Evolutionary conservation across 1,140 invertebrate species (phyloP).

Genomic region (Archegozetes longisetosus): DNA sequence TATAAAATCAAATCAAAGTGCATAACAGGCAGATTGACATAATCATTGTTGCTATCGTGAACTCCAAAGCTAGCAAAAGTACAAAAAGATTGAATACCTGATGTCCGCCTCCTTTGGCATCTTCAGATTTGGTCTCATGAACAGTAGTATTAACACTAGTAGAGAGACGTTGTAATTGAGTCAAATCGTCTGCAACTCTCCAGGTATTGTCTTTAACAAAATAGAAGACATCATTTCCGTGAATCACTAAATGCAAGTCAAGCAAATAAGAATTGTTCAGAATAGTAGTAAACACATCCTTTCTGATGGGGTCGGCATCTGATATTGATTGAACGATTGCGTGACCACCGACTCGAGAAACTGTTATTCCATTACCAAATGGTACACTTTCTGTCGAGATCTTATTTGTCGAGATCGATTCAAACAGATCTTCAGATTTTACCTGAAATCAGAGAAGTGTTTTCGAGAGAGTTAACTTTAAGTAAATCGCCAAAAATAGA

Average conservation of each 20-base stretch:
- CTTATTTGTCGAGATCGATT: constrained; percentile 19
- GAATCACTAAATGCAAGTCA: constrained; percentile 77
- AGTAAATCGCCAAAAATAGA: not conserved
- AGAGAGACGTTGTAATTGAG: constrained; percentile 57
- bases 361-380: constrained; percentile 54
- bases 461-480: not conserved
- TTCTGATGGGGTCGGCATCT: constrained; percentile 48
- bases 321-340: constrained; percentile 36
- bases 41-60: no score
- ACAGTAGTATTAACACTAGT: constrained; percentile 86
- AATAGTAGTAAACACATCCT: constrained; percentile 78
- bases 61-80: not conserved
- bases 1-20: no score
- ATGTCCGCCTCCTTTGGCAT: constrained; percentile 5
- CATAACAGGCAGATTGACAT: no score
- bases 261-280: constrained; percentile 83
- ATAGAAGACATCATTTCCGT: constrained; percentile 79
- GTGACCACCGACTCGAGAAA: constrained; percentile 55
- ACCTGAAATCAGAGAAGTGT: constrained; percentile 14
- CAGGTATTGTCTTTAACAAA: constrained; percentile 61
- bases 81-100: not conserved
- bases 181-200: constrained; percentile 51
- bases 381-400: constrained; percentile 21
- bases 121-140: constrained; percentile 33
- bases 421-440: constrained; percentile 20